A percentile compares a stretch with the other conserved stretches of the same genome.
Evolutionary conservation across 2,797 vertebrate species (phyloP).

Genomic region (Urocyon cinereoargenteus): DNA sequence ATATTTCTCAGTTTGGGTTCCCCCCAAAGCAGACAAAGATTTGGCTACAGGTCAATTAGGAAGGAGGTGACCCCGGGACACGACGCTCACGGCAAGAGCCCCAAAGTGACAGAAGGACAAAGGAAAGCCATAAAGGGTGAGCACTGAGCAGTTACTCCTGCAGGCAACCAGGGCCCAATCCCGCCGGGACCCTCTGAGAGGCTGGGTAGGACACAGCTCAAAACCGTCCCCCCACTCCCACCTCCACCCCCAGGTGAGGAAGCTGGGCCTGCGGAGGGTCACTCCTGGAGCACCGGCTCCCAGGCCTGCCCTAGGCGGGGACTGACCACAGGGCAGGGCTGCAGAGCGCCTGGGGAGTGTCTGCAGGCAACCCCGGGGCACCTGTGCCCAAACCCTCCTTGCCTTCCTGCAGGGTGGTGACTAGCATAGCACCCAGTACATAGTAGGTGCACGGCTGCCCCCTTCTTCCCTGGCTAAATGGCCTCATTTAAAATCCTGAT

Average conservation of each 20-base stretch:
- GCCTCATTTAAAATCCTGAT: not conserved
- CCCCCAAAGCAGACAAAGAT: not conserved
- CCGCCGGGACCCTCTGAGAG: not conserved
- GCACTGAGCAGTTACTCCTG: not conserved
- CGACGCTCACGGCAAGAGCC: accelerated
- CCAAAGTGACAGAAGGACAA: not conserved
- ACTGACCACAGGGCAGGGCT: not conserved
- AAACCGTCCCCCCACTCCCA: accelerated
- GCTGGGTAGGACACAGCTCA: accelerated
- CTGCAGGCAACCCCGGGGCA: not conserved
- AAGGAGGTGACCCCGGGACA: not conserved
- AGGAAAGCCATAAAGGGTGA: not conserved
- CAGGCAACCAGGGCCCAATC: not conserved
- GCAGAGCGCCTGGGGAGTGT: accelerated
- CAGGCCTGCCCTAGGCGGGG: no score
- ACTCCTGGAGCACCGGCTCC: not conserved
- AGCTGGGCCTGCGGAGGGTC: not conserved
- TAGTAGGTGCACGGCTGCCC: not conserved
- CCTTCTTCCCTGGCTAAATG: not conserved
- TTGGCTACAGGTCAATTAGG: not conserved
- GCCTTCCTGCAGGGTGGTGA: no score
- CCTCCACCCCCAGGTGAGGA: accelerated
- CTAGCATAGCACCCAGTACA: accelerated
- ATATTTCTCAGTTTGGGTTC: not conserved
- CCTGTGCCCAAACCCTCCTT: accelerated